These are phyloP conservation scores for Drosophila atroscutellata DNA, from an alignment of 2,888 invertebrate species.

Conservation along the genomic window DNA sequence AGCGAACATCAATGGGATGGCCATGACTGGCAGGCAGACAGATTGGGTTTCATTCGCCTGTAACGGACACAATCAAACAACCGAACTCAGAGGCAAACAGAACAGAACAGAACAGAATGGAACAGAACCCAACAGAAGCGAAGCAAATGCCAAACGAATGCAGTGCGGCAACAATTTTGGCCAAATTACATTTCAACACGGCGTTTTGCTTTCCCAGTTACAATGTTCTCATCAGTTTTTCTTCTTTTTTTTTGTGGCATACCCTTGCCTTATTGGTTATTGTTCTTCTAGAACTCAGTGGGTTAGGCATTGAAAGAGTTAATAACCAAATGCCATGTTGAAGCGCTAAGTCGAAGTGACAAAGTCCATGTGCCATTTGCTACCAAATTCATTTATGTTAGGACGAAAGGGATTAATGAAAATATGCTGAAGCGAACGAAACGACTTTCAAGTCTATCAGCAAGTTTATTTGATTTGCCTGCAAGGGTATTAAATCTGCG, in stretches of 20 bases:
- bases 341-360: background rate
- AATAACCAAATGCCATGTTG: background rate
- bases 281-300: background rate
- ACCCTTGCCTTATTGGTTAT: conserved; percentile 23
- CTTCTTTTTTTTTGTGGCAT: conserved; percentile 12
- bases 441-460: background rate
- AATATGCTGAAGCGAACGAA: background rate
- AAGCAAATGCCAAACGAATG: conserved; percentile 56
- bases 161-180: conserved; percentile 70
- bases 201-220: conserved; percentile 62
- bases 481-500: conserved; percentile 19
- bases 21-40: conserved; percentile 73
- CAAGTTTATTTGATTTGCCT: background rate
- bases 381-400: background rate
- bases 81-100: conserved; percentile 8
- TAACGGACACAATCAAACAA: conserved; percentile 44
- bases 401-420: background rate
- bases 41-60: conserved; percentile 79
- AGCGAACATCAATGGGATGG: conserved; percentile 33
- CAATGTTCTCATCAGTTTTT: conserved; percentile 21
- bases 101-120: background rate
- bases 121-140: conserved; percentile 11
- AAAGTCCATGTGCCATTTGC: background rate
- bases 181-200: conserved; percentile 80
- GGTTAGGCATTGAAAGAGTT: background rate